Evolutionary conservation across 2,797 vertebrate species (phyloP), one percentile per base, ranked within the genome.

Genomic region (Intellagama lesueurii): DNA sequence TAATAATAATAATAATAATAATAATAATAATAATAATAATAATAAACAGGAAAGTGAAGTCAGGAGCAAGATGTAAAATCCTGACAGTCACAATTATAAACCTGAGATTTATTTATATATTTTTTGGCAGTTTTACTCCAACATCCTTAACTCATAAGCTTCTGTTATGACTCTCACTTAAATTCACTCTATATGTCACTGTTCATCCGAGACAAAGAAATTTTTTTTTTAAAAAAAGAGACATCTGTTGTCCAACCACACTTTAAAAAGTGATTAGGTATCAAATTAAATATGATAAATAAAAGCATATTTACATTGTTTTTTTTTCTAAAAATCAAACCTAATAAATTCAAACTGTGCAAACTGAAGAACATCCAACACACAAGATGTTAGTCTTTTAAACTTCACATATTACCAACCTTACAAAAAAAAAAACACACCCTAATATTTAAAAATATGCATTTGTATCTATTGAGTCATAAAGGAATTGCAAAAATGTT

Each of bases 281-380:
- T 93, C 96, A 96, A 97, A 96, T 97, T 97, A 97, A 97, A 97
- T 97, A 97, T 89, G 95, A 97, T 97, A 97, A 97, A 97, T 97
- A 97, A 97, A 96, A 95, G 44, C 92, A 91, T 97, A 97, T 97
- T 96, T 97, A 97, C 95, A 97, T 87, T 77, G 35, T 14, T 77
- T 94, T 88, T 92, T 91, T 96, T 91, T 87, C 92, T 76, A 82
- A 86, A 82, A 86, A 76, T 26, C 84, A 86, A 97, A 94, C 90
- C 95, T 95, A 95, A 95, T 91, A 96, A 96, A 96, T 95, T 96
- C 90, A 92, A 95, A 92, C 87, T 92, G 94, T 96, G 94, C 94
- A 96, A 97, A 97, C 95, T 96, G 94, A 97, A 96, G 94, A 95
- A 94, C 88, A 96, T 90, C 83, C 94, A 96, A 95, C 96, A 94